These are phyloP conservation scores for Lamellibrachia satsuma DNA, from an alignment of 2,888 invertebrate species.

Conservation along the genomic window DNA sequence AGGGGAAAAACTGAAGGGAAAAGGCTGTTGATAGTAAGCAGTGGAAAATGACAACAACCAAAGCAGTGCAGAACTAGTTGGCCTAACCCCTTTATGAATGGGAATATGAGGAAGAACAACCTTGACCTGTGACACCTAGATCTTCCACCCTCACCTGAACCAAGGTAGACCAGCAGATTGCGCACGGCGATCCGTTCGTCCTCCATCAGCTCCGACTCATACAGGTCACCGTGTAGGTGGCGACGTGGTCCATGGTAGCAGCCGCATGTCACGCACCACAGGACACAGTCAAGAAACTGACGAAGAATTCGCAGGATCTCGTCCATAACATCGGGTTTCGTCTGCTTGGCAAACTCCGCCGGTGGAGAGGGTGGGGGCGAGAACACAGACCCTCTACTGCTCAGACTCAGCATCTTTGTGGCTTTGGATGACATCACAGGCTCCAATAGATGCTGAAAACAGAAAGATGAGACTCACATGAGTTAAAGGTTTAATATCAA, in stretches of 20 bases:
- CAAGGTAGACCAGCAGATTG: slow-evolving; percentile 52
- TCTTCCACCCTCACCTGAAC: slow-evolving; percentile 45
- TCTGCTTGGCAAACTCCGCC: not conserved
- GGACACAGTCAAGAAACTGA: slow-evolving; percentile 48
- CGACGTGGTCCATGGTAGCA: slow-evolving; percentile 45
- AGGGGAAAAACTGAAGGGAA: no score
- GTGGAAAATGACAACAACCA: no score
- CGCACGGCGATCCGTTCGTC: slow-evolving; percentile 51
- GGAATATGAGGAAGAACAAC: no score
- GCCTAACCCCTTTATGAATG: no score
- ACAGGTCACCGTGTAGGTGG: slow-evolving; percentile 45
- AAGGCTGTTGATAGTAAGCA: no score
- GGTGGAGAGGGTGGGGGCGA: not conserved
- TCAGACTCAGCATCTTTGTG: not conserved
- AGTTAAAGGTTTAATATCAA: not conserved
- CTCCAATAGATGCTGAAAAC: not conserved
- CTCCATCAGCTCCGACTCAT: slow-evolving; percentile 51
- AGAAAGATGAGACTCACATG: not conserved
- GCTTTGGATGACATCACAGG: not conserved
- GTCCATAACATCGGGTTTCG: slow-evolving; percentile 46
- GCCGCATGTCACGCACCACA: slow-evolving; percentile 54
- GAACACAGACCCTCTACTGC: not conserved
- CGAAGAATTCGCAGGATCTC: slow-evolving; percentile 48
- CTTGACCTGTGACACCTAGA: not conserved
- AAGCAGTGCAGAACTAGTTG: no score